Evolutionary conservation across 2,888 invertebrate genomes (phyloP).

Genomic region (Philereme transversata): DNA sequence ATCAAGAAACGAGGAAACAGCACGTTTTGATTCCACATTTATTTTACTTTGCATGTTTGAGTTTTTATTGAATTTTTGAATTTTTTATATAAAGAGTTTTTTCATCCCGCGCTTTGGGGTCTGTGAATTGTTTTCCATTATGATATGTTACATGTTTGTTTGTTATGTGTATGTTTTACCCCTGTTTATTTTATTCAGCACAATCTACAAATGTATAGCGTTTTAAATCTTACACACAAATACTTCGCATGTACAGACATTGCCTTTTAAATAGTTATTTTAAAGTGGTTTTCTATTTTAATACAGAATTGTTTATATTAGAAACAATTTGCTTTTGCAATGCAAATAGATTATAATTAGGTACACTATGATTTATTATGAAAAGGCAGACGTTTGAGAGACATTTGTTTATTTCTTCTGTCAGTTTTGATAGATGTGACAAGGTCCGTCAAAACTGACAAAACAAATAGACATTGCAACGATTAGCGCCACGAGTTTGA

Average conservation of each 20-base stretch:
- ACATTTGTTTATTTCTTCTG: no score
- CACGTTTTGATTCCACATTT: conserved; percentile 50
- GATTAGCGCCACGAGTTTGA: no score
- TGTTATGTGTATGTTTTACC: conserved; percentile 49
- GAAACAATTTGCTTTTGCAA: conserved; percentile 22
- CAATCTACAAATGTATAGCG: conserved; percentile 35
- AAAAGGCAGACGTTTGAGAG: no score
- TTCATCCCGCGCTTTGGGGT: conserved; percentile 57
- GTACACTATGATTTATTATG: not conserved
- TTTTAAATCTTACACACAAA: conserved; percentile 8
- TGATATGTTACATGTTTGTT: conserved; percentile 51
- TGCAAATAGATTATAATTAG: conserved; percentile 4
- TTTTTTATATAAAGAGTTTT: not conserved
- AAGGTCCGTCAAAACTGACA: no score
- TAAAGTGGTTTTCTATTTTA: not conserved
- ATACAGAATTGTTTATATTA: conserved; percentile 17
- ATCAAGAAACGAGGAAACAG: conserved; percentile 43
- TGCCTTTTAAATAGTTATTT: conserved; percentile 11
- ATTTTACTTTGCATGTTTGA: conserved; percentile 62
- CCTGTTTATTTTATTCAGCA: conserved; percentile 37
- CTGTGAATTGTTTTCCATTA: conserved; percentile 56
- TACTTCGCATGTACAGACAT: conserved; percentile 53
- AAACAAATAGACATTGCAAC: no score
- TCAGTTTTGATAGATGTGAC: no score
- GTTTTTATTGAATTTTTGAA: conserved; percentile 43